phyloP scores from a whole-genome alignment of 2,797 vertebrate species.

The Phataginus tetradactyla region DNA sequence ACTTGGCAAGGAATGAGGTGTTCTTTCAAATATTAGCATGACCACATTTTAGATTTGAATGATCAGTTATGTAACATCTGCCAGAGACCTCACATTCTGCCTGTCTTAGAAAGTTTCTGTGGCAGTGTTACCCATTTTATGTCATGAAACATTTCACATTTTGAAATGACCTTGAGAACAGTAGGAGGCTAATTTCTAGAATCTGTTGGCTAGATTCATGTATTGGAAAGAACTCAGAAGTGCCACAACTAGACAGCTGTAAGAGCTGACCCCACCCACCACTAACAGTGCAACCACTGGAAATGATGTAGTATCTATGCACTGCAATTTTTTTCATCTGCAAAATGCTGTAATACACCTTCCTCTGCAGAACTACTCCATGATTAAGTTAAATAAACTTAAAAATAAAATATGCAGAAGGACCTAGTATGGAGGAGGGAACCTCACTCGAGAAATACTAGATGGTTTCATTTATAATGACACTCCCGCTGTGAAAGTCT shows the following conservation, averaged over 20 bases:
- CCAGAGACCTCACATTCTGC: conserved; percentile 30
- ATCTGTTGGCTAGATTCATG: neutral
- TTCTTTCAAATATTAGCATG: conserved; percentile 17
- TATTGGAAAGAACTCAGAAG: neutral
- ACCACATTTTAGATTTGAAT: conserved; percentile 14
- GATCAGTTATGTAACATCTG: conserved; percentile 16
- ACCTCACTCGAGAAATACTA: neutral
- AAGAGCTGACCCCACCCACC: neutral
- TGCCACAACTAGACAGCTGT: neutral
- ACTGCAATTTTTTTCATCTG: neutral
- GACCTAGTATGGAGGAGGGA: neutral
- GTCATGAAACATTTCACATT: conserved; percentile 30
- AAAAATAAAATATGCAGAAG: neutral
- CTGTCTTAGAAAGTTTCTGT: conserved; percentile 23
- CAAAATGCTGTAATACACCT: neutral
- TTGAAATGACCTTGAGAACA: neutral
- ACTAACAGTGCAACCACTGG: neutral
- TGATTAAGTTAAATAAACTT: conserved; percentile 18
- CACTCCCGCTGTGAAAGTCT: neutral
- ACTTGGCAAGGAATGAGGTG: conserved; percentile 36
- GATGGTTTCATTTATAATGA: neutral
- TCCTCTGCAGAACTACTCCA: neutral
- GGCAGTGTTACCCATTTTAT: neutral
- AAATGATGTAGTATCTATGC: neutral
- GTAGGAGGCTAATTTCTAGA: conserved; percentile 13